Conservation (phyloP, 2,888 invertebrate species). For the Congeria kusceri region DNA sequence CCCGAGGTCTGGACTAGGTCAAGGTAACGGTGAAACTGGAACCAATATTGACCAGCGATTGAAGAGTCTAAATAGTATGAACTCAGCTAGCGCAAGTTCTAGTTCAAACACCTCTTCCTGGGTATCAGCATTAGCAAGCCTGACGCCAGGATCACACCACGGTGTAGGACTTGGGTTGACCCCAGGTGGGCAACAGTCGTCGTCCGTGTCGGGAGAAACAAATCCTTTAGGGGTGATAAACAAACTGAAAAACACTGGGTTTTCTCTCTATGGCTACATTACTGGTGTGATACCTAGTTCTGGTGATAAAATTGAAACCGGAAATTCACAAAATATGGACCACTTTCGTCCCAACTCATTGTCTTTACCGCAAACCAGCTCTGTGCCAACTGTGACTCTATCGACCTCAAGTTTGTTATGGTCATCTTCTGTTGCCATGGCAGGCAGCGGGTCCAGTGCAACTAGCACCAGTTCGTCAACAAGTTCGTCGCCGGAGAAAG, state of each 20-base stretch:
- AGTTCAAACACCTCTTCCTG: conserved; percentile 14
- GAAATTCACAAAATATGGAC: not conserved
- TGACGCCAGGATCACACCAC: not conserved
- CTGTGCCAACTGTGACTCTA: conserved; percentile 13
- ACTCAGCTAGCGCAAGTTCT: not conserved
- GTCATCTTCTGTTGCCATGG: conserved; percentile 26
- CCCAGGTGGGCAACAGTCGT: conserved; percentile 6
- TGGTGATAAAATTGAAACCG: not conserved
- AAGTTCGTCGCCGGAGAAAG: conserved; percentile 6
- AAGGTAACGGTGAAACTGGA: conserved; percentile 5
- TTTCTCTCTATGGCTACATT: conserved; percentile 69
- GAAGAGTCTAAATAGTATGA: not conserved
- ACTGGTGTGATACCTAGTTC: conserved; percentile 28
- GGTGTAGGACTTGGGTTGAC: not conserved
- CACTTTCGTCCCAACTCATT: conserved; percentile 35
- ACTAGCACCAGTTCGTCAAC: not conserved
- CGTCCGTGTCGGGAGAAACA: conserved; percentile 35
- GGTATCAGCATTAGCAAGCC: not conserved
- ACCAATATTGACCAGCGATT: conserved; percentile 24
- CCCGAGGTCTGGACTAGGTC: conserved; percentile 23
- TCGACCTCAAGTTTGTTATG: conserved; percentile 13
- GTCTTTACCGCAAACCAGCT: conserved; percentile 24
- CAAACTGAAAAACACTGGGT: conserved; percentile 74
- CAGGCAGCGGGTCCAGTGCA: not conserved
- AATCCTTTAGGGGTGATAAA: conserved; percentile 67